Evolutionary conservation across 1,140 invertebrate species (phyloP), one percentile per base, ranked within the genome.

Genomic region (Pseudomyrmex flavicornis): DNA sequence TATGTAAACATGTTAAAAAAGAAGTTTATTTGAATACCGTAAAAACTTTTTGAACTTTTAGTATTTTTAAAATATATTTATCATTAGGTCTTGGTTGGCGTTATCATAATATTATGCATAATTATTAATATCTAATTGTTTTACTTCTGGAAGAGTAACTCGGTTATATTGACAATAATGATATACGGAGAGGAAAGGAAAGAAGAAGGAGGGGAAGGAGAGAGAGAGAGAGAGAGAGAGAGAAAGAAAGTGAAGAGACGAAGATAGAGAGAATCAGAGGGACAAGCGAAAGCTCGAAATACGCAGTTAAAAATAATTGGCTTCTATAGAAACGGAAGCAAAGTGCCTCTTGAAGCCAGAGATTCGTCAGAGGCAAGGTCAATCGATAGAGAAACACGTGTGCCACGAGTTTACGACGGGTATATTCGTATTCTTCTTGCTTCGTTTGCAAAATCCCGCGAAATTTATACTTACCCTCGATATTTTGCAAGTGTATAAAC

Each of bases 281-380:
- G 58, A 61, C 59, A 22, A 83, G 44, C 52, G 61, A 44, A 86
- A 54, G 20, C 62, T 58, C 20, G 59, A 70, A 83, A 86, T 69
- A 85, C 62, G 79, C 69, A 69, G 83, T 85, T 88, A 88, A 88
- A 88, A 88, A 88, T 88, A 88, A 88, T 88, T 88, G 69, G 26
- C 77, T 82, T 66, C 82, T 73, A 73, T 48, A 35, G 59, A 59
- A 62, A 74, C 62, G 61, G n/a, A 35, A 35, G 35, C 35, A 7
- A 35, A 52, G 58, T 82, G 20, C 13, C 61, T 68, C 17, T 52
- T 82, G 44, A 48, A 72, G 73, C 48, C 62, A 63, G 87, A 85
- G 76, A 88, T 88, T 88, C 22, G 59, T 76, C 77, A 79, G 35
- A 80, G 20, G 62, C 87, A 88, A 88, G 87, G 86, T 88, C 86